These are phyloP conservation scores for Danionella dracula DNA, from an alignment of 2,797 vertebrate species.

Conservation along the genomic window DNA sequence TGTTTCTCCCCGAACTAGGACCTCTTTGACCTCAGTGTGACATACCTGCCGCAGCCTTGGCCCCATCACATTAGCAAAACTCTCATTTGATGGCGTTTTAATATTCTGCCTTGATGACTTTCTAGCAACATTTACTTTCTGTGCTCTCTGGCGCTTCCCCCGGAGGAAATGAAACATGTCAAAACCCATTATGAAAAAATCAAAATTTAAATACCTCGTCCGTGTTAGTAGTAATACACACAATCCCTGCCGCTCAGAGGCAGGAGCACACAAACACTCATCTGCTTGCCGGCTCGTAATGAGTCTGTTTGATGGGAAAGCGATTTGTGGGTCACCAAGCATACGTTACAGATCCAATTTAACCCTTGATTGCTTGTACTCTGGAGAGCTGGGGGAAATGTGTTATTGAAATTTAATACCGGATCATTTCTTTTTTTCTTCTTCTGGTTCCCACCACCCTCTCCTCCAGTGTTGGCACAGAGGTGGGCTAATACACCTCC, in stretches of 20 bases:
- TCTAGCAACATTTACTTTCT: slow-evolving; percentile 99
- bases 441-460: not conserved
- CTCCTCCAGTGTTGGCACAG: slow-evolving; percentile 71
- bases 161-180: slow-evolving; percentile 99
- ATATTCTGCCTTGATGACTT: slow-evolving; percentile 99
- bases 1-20: slow-evolving; percentile 94
- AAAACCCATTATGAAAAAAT: slow-evolving; percentile 99
- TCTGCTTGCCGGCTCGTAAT: slow-evolving; percentile 97
- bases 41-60: slow-evolving; percentile 92
- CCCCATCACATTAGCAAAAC: slow-evolving; percentile 98
- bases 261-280: slow-evolving; percentile 91
- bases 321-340: slow-evolving; percentile 95
- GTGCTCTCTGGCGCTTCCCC: slow-evolving; percentile 95
- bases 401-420: slow-evolving; percentile 89
- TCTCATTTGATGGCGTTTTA: slow-evolving; percentile 99
- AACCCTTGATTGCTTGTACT: slow-evolving; percentile 97
- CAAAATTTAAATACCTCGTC: slow-evolving; percentile 99
- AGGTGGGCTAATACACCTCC: slow-evolving; percentile 72
- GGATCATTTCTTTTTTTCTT: slow-evolving; percentile 72
- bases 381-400: slow-evolving; percentile 76
- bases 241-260: slow-evolving; percentile 92
- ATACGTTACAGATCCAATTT: slow-evolving; percentile 99
- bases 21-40: slow-evolving; percentile 81
- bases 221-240: slow-evolving; percentile 91
- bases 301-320: slow-evolving; percentile 98